These are phyloP conservation scores for Aphyosemion australe DNA, from an alignment of 2,113 vertebrate species.

Conservation along the genomic window DNA sequence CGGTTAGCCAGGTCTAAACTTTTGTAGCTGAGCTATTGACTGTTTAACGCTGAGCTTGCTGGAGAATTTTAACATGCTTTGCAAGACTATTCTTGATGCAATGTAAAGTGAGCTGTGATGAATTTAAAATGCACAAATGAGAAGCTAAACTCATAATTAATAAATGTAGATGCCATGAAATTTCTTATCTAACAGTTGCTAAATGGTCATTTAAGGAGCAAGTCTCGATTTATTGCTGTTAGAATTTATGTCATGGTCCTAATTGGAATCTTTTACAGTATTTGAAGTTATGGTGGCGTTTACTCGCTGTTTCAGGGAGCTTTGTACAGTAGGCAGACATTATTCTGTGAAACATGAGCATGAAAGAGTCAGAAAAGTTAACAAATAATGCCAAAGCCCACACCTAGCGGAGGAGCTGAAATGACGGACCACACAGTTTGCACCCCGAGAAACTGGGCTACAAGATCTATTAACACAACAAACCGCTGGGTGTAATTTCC, in stretches of 20 bases:
- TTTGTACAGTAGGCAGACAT: slow-evolving; percentile 6
- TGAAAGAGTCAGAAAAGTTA: slow-evolving; percentile 51
- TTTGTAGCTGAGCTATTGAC: too few species aligned
- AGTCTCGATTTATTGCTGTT: too few species aligned
- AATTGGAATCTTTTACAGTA: slow-evolving; percentile 28
- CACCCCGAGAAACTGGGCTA: slow-evolving; percentile 56
- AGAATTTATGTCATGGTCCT: background rate
- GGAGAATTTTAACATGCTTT: too few species aligned
- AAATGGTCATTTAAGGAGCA: too few species aligned
- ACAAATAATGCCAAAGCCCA: slow-evolving; percentile 60
- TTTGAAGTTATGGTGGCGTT: background rate
- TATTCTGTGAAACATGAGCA: slow-evolving; percentile 42
- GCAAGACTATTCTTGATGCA: too few species aligned
- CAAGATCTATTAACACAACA: slow-evolving; percentile 70
- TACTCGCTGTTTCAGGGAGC: slow-evolving; percentile 15
- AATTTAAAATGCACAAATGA: too few species aligned
- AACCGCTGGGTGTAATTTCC: slow-evolving; percentile 71
- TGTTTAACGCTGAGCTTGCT: too few species aligned
- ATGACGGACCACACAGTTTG: slow-evolving; percentile 70
- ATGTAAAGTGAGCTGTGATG: too few species aligned
- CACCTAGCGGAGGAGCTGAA: slow-evolving; percentile 60
- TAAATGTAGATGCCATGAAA: too few species aligned
- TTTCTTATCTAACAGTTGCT: too few species aligned
- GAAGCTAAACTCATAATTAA: too few species aligned
- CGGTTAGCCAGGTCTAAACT: too few species aligned